Base-by-base conservation (phyloP, 2,113 vertebrate species). In the Callipepla californica region DNA sequence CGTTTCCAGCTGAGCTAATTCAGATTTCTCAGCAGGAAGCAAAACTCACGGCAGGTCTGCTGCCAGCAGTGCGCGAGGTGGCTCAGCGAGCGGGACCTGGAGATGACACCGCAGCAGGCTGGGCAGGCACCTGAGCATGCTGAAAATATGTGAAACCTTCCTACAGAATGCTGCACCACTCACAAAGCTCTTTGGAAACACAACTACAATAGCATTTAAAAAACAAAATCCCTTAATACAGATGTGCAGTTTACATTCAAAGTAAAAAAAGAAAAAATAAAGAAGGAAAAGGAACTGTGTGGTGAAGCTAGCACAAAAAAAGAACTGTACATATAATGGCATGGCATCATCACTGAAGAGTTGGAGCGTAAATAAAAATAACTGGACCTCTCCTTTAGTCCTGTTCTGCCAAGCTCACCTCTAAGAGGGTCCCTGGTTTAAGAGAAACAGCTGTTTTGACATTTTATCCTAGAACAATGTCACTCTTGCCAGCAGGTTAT, bases 401-500 rank as follows among this genome's bases (percentile, higher is more conserved):
- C 19, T 76, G 28, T 23, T 67, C 34, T 74, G 82, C 6, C 25
- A 63, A 62, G 17, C 51, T 57, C 82, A 44, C 13, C 20, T 53
- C 40, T 38, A 26, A 51, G 21, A 62, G 26, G 30, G 42, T 51
- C 81, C 48, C 70, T 66, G 44, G 38, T 76, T 82, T 51, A 67
- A 73, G 22, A 87, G 45, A 84, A 91, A 76, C 55, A 12, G 36
- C 34, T 66, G 5, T n/a, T 95, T 76, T 80, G 74, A 89, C 61
- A 81, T 48, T 90, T 94, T 17, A 83, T 65, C 66, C 51, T 59
- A 50, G 45, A 62, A 44, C 62, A 70, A 69, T 38, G 65, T 42
- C 69, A 58, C 50, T 44, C 59, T 80, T 80, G 38, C 77, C 74
- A 62, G 36, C 63, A 12, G 7, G 30, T 63, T 2, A 2, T 61